A percentile compares a stretch with the other conserved stretches of the same genome.
These are phyloP conservation scores for Cyprinodon variegatus DNA, from an alignment of 2,113 vertebrate genomes.

Conservation along the genomic window DNA sequence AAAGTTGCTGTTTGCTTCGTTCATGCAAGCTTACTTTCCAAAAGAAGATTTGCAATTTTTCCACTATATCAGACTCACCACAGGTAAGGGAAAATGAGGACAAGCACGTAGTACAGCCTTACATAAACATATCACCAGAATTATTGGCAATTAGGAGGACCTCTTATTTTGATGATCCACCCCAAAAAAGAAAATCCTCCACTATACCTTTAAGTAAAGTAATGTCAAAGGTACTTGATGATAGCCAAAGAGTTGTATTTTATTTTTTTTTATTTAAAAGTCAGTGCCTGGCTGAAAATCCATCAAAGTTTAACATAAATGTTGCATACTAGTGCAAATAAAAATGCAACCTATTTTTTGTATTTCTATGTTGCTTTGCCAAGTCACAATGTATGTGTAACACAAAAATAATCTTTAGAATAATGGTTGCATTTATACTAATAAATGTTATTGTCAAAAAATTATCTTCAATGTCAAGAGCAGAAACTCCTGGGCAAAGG, in stretches of 20 bases:
- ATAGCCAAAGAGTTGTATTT: neutral
- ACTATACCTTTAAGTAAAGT: slow-evolving; percentile 10
- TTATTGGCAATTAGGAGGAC: no score
- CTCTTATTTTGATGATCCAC: no score
- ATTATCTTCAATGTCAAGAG: neutral
- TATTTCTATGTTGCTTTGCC: neutral
- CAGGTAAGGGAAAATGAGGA: no score
- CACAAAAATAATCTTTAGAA: neutral
- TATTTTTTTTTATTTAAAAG: neutral
- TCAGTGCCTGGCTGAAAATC: neutral
- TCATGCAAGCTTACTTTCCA: no score
- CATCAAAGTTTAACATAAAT: neutral
- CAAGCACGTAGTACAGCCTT: no score
- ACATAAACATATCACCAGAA: no score
- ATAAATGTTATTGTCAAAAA: neutral
- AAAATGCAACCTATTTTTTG: neutral
- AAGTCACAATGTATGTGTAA: neutral
- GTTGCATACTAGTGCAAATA: neutral
- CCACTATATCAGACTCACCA: no score
- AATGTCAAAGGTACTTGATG: neutral
- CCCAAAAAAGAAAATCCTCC: neutral
- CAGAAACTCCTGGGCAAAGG: neutral
- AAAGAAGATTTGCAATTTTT: no score
- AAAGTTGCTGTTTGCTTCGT: no score
- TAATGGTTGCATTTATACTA: neutral